Evolutionary conservation across 2,113 vertebrate species (phyloP).

Genomic region (Crypturellus undulatus): DNA sequence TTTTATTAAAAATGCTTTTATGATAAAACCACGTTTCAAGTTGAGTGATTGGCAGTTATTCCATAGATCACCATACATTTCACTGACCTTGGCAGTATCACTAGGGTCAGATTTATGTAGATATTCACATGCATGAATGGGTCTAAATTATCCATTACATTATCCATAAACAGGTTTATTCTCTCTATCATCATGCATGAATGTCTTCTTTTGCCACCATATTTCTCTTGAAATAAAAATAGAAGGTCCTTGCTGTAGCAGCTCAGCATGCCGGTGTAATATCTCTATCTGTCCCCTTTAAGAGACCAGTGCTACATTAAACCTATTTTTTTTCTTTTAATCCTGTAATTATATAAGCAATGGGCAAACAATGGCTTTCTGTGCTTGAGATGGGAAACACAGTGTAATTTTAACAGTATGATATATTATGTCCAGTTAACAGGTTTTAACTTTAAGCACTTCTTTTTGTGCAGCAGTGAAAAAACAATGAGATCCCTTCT

Average conservation of each 20-base stretch:
- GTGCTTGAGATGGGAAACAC: not conserved
- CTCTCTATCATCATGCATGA: not conserved
- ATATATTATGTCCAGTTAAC: not conserved
- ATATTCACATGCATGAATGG: constrained; percentile 34
- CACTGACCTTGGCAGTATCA: constrained; percentile 20
- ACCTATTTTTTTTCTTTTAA: not conserved
- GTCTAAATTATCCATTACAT: constrained; percentile 56
- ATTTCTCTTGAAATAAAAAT: constrained; percentile 20
- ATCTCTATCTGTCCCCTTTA: not conserved
- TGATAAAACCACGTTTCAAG: constrained; percentile 40
- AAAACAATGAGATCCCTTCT: not conserved
- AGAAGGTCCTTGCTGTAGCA: not conserved
- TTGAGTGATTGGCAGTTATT: constrained; percentile 47
- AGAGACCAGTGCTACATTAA: not conserved
- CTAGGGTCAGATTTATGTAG: constrained; percentile 17
- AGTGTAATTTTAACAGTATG: not conserved
- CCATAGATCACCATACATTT: constrained; percentile 37
- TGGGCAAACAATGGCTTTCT: not conserved
- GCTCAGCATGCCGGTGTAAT: not conserved
- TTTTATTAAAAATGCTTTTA: constrained; percentile 23
- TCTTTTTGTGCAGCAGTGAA: not conserved
- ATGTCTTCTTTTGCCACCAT: not conserved
- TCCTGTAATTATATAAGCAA: not conserved
- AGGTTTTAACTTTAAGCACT: not conserved
- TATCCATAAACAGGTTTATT: constrained; percentile 27